Evolutionary conservation across 2,113 vertebrate genomes (phyloP).

Genomic region (Ellobius talpinus): DNA sequence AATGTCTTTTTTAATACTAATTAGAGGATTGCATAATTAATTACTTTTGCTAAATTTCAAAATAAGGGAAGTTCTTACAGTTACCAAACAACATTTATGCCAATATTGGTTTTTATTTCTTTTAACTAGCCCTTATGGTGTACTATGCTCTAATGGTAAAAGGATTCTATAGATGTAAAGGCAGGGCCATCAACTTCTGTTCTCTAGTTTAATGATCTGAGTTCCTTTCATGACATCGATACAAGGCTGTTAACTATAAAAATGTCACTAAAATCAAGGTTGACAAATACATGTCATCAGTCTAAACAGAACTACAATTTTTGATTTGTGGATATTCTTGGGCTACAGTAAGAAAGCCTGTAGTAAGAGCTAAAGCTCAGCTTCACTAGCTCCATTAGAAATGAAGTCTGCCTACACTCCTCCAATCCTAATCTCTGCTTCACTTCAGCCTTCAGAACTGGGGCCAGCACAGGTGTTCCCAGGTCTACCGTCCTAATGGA

Average conservation of each 20-base stretch:
- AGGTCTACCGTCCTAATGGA: slow-evolving; percentile 36
- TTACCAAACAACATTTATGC: slow-evolving; percentile 19
- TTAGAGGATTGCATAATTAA: slow-evolving; percentile 25
- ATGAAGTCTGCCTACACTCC: neutral
- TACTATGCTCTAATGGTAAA: slow-evolving; percentile 31
- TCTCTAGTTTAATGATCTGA: slow-evolving; percentile 44
- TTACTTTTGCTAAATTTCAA: slow-evolving; percentile 59
- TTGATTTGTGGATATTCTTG: neutral
- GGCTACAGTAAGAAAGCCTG: neutral
- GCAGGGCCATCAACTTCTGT: neutral
- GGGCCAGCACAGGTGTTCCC: neutral
- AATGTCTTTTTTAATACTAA: slow-evolving; percentile 29
- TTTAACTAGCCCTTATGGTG: slow-evolving; percentile 9
- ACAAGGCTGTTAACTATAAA: slow-evolving; percentile 45
- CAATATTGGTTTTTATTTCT: slow-evolving; percentile 56
- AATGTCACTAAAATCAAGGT: slow-evolving; percentile 19
- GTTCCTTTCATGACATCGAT: slow-evolving; percentile 30
- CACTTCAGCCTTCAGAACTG: slow-evolving; percentile 13
- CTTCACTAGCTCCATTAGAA: slow-evolving; percentile 30
- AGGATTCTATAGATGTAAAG: slow-evolving; percentile 42
- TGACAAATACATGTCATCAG: slow-evolving; percentile 38
- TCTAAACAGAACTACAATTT: slow-evolving; percentile 55
- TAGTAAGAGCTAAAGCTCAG: slow-evolving; percentile 51
- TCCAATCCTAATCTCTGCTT: neutral
- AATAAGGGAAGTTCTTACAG: slow-evolving; percentile 33